Base-by-base conservation (phyloP, 2,797 vertebrate species). In the Chromobotia macracanthus region DNA sequence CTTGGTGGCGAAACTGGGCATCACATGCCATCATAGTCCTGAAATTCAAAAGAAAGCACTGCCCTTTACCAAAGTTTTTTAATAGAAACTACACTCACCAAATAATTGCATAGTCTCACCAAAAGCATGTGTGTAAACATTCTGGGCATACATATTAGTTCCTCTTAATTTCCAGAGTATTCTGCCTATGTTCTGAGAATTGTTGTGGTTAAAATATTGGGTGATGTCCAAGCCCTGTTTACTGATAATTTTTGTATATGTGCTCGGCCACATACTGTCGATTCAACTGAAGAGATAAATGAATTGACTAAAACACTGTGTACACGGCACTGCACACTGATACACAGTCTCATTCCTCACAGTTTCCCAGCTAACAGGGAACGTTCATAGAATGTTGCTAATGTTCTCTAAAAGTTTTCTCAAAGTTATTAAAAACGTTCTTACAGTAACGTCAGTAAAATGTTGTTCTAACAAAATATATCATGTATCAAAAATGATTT, bases 211-310 rank as follows among this genome's bases (percentile, higher is more conserved):
- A 15, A 46, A 10, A 46, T 72, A 31, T 31, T 31, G 31, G 31
- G 31, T n/a, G 21, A 10, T 10, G 23, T 15, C 46, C 66, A 68
- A 69, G 23, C 4, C 48, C 44, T 11, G 11, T 9, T 51, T 51
- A 13, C 56, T 10, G 58, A 4, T 48, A 3, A 16, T 13, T 31
- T 60, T 23, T 16, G 1, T 60, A 9, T 0, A 3, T 21, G 25
- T 63, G 18, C 16, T 64, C 9, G 19, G n/a, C 60, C 46, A 75
- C 72, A 74, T 41, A 63, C 31, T 31, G 31, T 31, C 31, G 3
- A 25, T 15, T 5, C 12, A 8, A 23, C 35, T 41, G 0, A 44
- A 44, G 13, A 74, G 12, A 38, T 35, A 16, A 41, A 38, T 35
- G 11, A 41, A 23, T 23, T 38, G 35, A 51, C n/a, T 50, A 10